phyloP scores from a whole-genome alignment of 2,113 vertebrate genomes.

The Cariama cristata region DNA sequence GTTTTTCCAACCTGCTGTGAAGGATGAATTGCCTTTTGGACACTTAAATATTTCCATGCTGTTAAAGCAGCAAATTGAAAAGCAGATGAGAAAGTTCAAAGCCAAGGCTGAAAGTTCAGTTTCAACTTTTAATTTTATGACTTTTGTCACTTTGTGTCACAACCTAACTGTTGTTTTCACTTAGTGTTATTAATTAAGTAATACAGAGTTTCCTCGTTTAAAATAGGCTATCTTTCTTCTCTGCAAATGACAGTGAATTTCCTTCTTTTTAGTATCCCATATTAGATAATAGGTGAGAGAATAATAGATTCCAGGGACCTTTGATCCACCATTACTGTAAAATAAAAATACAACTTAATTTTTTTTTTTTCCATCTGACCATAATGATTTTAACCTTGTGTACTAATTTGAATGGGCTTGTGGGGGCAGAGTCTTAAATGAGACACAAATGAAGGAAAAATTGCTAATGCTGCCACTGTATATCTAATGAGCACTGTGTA shows the following conservation, averaged over 20 bases:
- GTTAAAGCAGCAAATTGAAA: conserved; percentile 55
- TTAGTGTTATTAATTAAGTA: conserved; percentile 67
- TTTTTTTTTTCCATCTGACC: conserved; percentile 58
- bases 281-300: conserved; percentile 72
- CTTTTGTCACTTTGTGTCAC: conserved; percentile 55
- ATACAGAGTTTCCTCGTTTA: conserved; percentile 57
- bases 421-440: conserved; percentile 81
- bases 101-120: conserved; percentile 32
- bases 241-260: conserved; percentile 40
- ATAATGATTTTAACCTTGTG: conserved; percentile 85
- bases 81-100: conserved; percentile 45
- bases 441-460: conserved; percentile 84
- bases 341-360: conserved; percentile 74
- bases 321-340: conserved; percentile 77
- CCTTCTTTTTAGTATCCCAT: conserved; percentile 56
- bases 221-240: conserved; percentile 48
- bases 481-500: conserved; percentile 87
- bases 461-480: conserved; percentile 81
- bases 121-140: conserved; percentile 52
- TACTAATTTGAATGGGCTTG: conserved; percentile 80
- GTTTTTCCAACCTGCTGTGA: conserved; percentile 15
- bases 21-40: neutral
- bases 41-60: neutral
- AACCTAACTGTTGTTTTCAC: conserved; percentile 56
- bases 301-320: conserved; percentile 76